Evolutionary conservation across 2,113 vertebrate species (phyloP).

Genomic region (Pseudois nayaur): DNA sequence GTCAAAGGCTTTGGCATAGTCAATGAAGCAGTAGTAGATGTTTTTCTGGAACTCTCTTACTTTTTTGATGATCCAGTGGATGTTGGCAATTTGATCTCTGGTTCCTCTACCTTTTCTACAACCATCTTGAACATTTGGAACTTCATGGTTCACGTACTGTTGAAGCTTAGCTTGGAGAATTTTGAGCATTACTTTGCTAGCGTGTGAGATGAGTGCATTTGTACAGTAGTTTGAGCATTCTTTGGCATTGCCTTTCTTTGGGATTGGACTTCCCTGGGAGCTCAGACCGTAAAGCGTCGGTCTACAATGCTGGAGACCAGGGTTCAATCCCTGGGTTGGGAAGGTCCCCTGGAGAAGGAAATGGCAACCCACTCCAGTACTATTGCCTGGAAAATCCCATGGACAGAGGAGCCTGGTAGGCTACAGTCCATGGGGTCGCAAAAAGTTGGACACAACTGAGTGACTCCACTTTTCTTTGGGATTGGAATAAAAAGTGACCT

Average conservation of each 20-base stretch:
- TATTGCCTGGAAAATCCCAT: too few relatives aligned
- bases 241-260: background rate
- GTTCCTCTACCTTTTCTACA: background rate
- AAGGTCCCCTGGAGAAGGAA: too few relatives aligned
- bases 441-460: too few relatives aligned
- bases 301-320: too few relatives aligned
- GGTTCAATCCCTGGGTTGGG: too few relatives aligned
- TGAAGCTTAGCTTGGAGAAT: background rate
- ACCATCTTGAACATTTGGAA: background rate
- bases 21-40: background rate
- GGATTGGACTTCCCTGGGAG: background rate
- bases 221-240: background rate
- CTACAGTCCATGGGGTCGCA: too few relatives aligned
- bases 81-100: background rate
- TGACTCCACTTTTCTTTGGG: too few relatives aligned
- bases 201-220: fast-evolving
- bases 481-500: too few relatives aligned
- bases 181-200: background rate
- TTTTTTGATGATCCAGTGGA: background rate
- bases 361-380: too few relatives aligned
- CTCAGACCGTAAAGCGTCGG: fast-evolving
- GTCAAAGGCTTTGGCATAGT: background rate
- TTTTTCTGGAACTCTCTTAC: background rate
- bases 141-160: background rate
- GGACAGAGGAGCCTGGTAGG: too few relatives aligned